These are phyloP conservation scores for Aphidius gifuensis DNA, from an alignment of 1,140 invertebrate species.

Conservation along the genomic window DNA sequence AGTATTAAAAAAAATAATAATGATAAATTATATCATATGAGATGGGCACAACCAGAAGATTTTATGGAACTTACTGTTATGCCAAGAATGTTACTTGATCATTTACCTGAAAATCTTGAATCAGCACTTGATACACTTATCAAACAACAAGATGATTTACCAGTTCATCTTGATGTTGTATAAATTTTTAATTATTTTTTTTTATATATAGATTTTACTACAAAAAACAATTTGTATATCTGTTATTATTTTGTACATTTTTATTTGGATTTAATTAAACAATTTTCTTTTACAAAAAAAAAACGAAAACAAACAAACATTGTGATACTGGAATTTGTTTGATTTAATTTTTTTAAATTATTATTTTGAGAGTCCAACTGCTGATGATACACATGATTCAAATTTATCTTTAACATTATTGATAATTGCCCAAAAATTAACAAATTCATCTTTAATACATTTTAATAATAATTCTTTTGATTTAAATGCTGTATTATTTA, in stretches of 20 bases:
- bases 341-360: neutral
- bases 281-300: neutral
- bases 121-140: conserved; percentile 64
- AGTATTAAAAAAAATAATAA: conserved; percentile 39
- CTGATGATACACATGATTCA: too few relatives aligned
- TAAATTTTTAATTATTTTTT: conserved; percentile 24
- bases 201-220: neutral
- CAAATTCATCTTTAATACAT: too few relatives aligned
- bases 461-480: too few relatives aligned
- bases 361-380: too few relatives aligned
- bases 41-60: conserved; percentile 72
- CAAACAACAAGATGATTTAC: conserved; percentile 44
- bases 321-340: too few relatives aligned
- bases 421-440: too few relatives aligned
- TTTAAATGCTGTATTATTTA: too few relatives aligned
- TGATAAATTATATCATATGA: conserved; percentile 63
- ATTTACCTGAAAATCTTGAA: conserved; percentile 70
- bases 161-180: conserved; percentile 38
- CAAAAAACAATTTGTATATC: neutral
- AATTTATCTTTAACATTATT: too few relatives aligned
- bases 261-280: neutral
- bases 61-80: conserved; percentile 72
- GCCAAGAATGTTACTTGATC: conserved; percentile 74
- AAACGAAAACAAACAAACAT: neutral
- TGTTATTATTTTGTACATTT: neutral